Evolutionary conservation across 2,797 vertebrate species (phyloP).

Genomic region (Helicolenus hilgendorfi): DNA sequence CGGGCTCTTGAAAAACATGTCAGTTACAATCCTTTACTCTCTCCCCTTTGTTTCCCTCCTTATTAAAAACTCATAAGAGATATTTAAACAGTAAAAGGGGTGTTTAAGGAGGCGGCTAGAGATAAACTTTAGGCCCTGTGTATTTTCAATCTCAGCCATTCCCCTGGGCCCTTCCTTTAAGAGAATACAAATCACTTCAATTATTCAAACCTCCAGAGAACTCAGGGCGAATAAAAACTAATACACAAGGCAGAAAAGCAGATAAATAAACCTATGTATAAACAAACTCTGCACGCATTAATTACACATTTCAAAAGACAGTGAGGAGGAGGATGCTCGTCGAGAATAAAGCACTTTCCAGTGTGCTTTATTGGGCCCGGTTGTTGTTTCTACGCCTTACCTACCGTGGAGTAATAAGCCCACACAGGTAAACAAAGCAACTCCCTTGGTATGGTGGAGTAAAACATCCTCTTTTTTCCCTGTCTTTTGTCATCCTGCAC

Average conservation of each 20-base stretch:
- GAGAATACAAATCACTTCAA: slow-evolving; percentile 90
- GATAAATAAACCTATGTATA: slow-evolving; percentile 70
- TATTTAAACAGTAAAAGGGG: slow-evolving; percentile 73
- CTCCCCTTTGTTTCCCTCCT: slow-evolving; percentile 41
- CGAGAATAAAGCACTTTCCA: slow-evolving; percentile 52
- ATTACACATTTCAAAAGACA: slow-evolving; percentile 75
- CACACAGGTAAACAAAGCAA: slow-evolving; percentile 83
- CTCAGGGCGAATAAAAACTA: slow-evolving; percentile 58
- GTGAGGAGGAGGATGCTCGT: slow-evolving; percentile 33
- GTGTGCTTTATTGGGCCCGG: slow-evolving; percentile 42
- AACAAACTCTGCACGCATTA: slow-evolving; percentile 78
- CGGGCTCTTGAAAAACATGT: slow-evolving; percentile 71
- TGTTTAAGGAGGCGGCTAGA: slow-evolving; percentile 81
- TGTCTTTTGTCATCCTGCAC: slow-evolving; percentile 76
- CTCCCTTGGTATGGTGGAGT: slow-evolving; percentile 70
- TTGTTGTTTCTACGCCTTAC: slow-evolving; percentile 54
- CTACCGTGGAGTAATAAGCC: slow-evolving; percentile 69
- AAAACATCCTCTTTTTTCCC: slow-evolving; percentile 63
- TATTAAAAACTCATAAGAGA: slow-evolving; percentile 76
- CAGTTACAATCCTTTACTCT: slow-evolving; percentile 60
- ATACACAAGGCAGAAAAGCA: slow-evolving; percentile 64
- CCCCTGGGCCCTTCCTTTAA: slow-evolving; percentile 86
- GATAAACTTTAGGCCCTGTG: slow-evolving; percentile 84
- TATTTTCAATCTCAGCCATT: slow-evolving; percentile 86
- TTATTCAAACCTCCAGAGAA: slow-evolving; percentile 85